Base-by-base conservation (phyloP, 2,113 vertebrate species). In the Oreamnos americanus region DNA sequence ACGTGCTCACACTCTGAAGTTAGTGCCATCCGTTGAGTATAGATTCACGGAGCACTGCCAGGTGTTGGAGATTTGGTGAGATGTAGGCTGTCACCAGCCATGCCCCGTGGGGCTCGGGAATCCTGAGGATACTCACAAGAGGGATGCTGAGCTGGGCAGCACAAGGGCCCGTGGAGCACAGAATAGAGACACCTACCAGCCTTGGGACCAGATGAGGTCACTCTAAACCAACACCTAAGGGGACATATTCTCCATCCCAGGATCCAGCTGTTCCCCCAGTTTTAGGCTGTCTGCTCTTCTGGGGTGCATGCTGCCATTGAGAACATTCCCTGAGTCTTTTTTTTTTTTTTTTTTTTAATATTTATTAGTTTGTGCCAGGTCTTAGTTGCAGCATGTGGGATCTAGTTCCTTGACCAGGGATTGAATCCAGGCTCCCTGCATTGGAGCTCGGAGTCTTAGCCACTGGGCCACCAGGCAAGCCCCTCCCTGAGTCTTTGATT, bases 101-200 rank as follows among this genome's bases (percentile, higher is more conserved):
- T 17, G 26, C 11, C 49, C 39, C 1, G 0, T 0, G 1, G 21
- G 82, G 7, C 51, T 90, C 7, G 3, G 51, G 51, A 57, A 45
- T 43, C 67, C 36, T 25, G 62, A 88, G 71, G 49, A 28, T 12
- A 11, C 58, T 49, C 33, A 30, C 26, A 84, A 93, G 57, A 47
- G 64, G 49, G 47, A 51, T 15, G 33, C 71, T 51, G 11, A 15
- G 11, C 19, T 5, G 21, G 6, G 49, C 78, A 28, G 43, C 33
- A 39, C 47, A 15, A 14, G 87, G 62, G 21, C 57, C 21, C 23
- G 3, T 17, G 36, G 30, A 23, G 13, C 10, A 33, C 45, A 28
- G 25, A 28, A 45, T 0, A 36, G 49, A 57, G 49, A 36, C 47
- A 26, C 26, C 57, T 55, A 25, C 21, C 28, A 58, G 78, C 14